phyloP scores from a whole-genome alignment of 1,140 invertebrate genomes.

The Eupristina koningsbergeri region DNA sequence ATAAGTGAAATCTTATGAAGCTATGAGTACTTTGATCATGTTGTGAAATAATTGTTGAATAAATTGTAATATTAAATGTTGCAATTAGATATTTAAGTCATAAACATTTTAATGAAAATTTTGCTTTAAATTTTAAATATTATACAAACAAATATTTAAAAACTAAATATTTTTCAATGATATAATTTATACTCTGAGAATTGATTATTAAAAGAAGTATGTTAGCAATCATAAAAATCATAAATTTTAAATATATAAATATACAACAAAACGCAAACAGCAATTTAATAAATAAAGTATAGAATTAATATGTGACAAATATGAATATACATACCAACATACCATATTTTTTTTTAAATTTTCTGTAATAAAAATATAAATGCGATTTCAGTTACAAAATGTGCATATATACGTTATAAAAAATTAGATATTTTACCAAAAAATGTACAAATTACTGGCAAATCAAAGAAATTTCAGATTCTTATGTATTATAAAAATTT shows the following conservation, averaged over 20 bases:
- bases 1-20: slow-evolving; percentile 34
- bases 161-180: slow-evolving; percentile 54
- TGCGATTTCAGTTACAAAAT: slow-evolving; percentile 1
- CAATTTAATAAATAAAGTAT: too few relatives aligned
- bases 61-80: slow-evolving; percentile 26
- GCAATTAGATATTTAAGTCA: slow-evolving; percentile 6
- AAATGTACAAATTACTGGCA: slow-evolving; percentile 27
- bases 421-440: slow-evolving; percentile 37
- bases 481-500: slow-evolving; percentile 39
- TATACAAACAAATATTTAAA: slow-evolving; percentile 48
- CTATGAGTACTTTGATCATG: slow-evolving; percentile 13
- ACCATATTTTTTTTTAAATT: slow-evolving; percentile 14
- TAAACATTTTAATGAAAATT: slow-evolving; percentile 41
- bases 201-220: slow-evolving; percentile 40
- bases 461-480: slow-evolving; percentile 36
- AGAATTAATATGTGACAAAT: too few relatives aligned
- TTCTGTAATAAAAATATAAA: not conserved
- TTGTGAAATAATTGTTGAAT: slow-evolving; percentile 5
- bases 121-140: slow-evolving; percentile 43
- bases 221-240: slow-evolving; percentile 48
- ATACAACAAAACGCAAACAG: too few relatives aligned
- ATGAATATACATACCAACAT: slow-evolving; percentile 69
- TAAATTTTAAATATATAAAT: slow-evolving; percentile 48
- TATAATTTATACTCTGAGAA: slow-evolving; percentile 56
- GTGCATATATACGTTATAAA: slow-evolving; percentile 5